These are phyloP conservation scores for Gastracanthus pulcherrimus DNA, from an alignment of 2,888 invertebrate species.

Conservation along the genomic window DNA sequence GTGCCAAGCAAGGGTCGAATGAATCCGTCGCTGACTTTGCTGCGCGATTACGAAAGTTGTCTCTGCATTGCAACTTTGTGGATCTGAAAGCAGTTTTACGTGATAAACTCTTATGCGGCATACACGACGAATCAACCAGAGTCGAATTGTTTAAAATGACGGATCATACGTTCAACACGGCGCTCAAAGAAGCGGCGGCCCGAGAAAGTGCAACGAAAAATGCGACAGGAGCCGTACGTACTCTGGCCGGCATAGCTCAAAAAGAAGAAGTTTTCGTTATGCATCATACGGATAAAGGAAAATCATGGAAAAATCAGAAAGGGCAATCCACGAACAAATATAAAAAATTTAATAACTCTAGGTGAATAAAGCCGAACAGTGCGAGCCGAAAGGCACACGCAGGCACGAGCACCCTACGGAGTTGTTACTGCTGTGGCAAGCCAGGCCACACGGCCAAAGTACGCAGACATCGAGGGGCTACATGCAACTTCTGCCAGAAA, in stretches of 20 bases:
- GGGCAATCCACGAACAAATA: too few species aligned
- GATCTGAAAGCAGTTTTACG: background rate
- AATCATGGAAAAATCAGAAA: too few species aligned
- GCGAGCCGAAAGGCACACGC: too few species aligned
- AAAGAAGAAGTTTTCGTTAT: too few species aligned
- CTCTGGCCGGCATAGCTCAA: background rate
- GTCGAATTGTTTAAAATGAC: background rate
- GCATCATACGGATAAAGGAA: too few species aligned
- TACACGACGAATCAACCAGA: background rate
- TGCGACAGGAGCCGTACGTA: too few species aligned
- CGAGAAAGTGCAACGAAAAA: too few species aligned
- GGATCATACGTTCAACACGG: background rate
- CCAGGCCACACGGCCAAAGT: background rate
- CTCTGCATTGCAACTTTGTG: background rate
- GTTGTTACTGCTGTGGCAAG: background rate
- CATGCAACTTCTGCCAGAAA: background rate
- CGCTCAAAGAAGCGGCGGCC: too few species aligned
- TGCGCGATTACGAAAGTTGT: slow-evolving; percentile 71
- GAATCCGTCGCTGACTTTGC: slow-evolving; percentile 31
- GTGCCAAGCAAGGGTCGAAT: background rate
- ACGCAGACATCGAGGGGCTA: background rate
- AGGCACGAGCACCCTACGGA: background rate
- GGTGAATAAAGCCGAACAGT: too few species aligned
- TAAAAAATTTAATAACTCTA: too few species aligned
- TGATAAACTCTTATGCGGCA: background rate